Evolutionary conservation across 2,888 invertebrate genomes (phyloP).

Genomic region (Margaritifera margaritifera): DNA sequence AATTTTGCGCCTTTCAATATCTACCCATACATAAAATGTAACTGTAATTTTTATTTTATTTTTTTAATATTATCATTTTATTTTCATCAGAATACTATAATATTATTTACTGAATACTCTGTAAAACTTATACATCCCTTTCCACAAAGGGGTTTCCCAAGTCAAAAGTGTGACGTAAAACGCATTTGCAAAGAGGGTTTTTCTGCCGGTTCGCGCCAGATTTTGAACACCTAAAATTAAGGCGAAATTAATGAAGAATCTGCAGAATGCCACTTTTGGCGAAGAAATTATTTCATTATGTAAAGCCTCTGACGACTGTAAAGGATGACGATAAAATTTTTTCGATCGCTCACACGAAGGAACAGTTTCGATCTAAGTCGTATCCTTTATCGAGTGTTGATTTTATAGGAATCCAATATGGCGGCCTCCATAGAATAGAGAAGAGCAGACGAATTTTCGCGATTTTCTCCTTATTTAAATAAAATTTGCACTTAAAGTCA

Average conservation of each 20-base stretch:
- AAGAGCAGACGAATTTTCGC: slow-evolving; percentile 5
- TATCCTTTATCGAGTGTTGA: slow-evolving; percentile 64
- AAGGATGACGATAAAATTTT: slow-evolving; percentile 58
- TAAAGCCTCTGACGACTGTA: slow-evolving; percentile 52
- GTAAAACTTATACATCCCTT: no score
- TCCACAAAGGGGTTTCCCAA: no score
- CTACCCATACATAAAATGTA: no score
- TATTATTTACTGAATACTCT: no score
- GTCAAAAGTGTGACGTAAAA: no score
- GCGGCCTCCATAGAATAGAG: slow-evolving; percentile 56
- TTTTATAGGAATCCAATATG: slow-evolving; percentile 61
- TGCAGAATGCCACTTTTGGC: slow-evolving; percentile 68
- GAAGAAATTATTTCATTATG: slow-evolving; percentile 59
- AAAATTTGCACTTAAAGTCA: neutral
- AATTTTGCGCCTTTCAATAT: slow-evolving; percentile 21
- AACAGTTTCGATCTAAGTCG: slow-evolving; percentile 69
- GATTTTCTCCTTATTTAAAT: neutral
- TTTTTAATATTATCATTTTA: no score
- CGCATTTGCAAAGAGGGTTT: slow-evolving; percentile 20
- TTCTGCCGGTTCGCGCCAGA: slow-evolving; percentile 67
- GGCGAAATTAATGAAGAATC: slow-evolving; percentile 41
- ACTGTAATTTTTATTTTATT: no score
- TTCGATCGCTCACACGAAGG: slow-evolving; percentile 67
- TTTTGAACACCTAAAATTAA: slow-evolving; percentile 59
- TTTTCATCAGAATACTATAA: no score